These are phyloP conservation scores for Pan troglodytes DNA, from an alignment of 2,113 vertebrate genomes.

Conservation along the genomic window NHGRI_mPanTro3-v2.1_pri NC_072402.2:98507501-98508000, in stretches of 20 bases:
- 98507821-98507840: not conserved
- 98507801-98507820: not conserved
- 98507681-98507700: not conserved
- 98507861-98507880: not conserved
- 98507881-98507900: not conserved
- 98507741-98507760: not conserved
- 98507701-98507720: not conserved
- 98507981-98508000: not conserved
- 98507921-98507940: not conserved
- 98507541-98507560: not conserved
- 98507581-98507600: not conserved
- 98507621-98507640: not conserved
- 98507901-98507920: not conserved
- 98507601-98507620: not conserved
- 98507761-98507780: not conserved
- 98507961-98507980: not conserved
- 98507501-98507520: not conserved
- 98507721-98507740: not conserved
- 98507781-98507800: not conserved
- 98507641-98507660: not conserved
- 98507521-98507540: not conserved
- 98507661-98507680: not conserved
- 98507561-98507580: not conserved
- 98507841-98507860: not conserved
- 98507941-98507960: not conserved